A percentile compares a stretch with the other conserved stretches of the same genome.
Evolutionary conservation across 2,888 invertebrate genomes (phyloP).

Genomic region (Syrista parreyssii): DNA sequence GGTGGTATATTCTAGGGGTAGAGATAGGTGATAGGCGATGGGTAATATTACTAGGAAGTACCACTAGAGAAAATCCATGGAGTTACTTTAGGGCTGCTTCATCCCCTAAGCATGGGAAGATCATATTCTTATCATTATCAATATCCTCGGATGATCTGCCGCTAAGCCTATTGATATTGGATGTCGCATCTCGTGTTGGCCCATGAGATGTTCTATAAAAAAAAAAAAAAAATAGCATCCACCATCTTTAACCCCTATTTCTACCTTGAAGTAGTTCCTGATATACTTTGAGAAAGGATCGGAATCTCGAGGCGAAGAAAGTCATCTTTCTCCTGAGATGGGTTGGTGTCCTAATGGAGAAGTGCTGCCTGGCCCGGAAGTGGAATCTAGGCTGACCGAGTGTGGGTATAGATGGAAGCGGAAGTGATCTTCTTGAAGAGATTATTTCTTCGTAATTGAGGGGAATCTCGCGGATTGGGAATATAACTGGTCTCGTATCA

Average conservation of each 20-base stretch:
- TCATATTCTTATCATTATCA: constrained; percentile 24
- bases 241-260: background rate
- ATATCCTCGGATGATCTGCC: constrained; percentile 19
- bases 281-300: background rate
- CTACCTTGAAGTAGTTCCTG: background rate
- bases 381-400: background rate
- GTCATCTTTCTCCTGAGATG: background rate
- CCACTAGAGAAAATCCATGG: background rate
- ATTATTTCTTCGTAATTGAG: background rate
- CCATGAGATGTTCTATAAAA: background rate
- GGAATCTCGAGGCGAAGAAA: background rate
- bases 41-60: background rate
- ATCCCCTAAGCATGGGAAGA: constrained; percentile 11
- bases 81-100: background rate
- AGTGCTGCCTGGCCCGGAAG: background rate
- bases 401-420: background rate
- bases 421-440: background rate
- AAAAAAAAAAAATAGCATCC: background rate
- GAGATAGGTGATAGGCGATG: no score
- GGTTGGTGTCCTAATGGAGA: background rate
- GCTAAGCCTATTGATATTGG: constrained; percentile 13
- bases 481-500: background rate
- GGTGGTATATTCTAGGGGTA: background rate
- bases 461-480: background rate
- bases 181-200: background rate